phyloP scores from a whole-genome alignment of 2,113 vertebrate species.

The Microtus pennsylvanicus region DNA sequence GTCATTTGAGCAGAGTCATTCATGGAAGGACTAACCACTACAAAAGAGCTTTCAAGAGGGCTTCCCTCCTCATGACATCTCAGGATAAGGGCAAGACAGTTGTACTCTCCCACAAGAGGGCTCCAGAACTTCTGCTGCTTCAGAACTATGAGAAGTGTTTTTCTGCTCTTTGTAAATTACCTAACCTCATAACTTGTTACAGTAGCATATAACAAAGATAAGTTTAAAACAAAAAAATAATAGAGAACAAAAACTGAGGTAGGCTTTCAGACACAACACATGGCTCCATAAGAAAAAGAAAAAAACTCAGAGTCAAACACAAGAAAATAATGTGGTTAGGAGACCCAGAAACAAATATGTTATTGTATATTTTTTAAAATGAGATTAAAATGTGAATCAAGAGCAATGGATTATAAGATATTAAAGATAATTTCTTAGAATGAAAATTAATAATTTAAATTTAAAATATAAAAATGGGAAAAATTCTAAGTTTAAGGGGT shows the following conservation, averaged over 20 bases:
- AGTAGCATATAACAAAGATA: background rate
- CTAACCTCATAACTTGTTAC: background rate
- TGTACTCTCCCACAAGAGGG: background rate
- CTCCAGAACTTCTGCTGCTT: background rate
- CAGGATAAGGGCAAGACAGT: too few species aligned
- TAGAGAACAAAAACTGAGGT: background rate
- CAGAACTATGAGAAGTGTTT: too few species aligned
- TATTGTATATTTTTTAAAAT: background rate
- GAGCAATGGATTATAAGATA: background rate
- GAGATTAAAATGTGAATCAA: slow-evolving; percentile 13
- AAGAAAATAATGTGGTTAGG: background rate
- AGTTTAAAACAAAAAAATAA: background rate
- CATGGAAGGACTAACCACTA: background rate
- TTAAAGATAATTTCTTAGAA: background rate
- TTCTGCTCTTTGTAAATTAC: background rate
- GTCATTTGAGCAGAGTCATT: background rate
- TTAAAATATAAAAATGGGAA: background rate
- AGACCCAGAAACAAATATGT: background rate
- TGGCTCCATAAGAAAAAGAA: background rate
- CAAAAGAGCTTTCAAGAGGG: background rate
- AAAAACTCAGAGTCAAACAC: background rate
- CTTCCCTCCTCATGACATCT: background rate
- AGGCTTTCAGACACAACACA: background rate
- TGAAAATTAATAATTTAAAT: background rate
- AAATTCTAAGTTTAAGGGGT: background rate